Conservation (phyloP, 2,888 invertebrate species). For the Odontocolon sp. region DNA sequence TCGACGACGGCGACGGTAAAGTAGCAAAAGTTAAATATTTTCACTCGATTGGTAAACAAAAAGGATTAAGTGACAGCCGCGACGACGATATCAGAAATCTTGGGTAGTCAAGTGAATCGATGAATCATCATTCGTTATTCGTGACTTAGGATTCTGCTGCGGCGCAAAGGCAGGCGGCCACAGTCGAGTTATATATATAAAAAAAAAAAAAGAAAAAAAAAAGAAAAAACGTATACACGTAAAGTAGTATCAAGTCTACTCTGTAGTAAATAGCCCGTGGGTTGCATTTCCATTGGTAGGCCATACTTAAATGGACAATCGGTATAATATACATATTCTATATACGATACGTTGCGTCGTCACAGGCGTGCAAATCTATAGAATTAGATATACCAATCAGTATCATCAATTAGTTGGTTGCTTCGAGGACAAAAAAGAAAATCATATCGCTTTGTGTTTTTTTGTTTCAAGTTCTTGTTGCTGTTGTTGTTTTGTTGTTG, state of each 20-base stretch:
- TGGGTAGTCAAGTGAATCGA: no score
- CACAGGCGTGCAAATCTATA: constrained; percentile 72
- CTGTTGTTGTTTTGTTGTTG: constrained; percentile 61
- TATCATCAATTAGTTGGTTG: constrained; percentile 73
- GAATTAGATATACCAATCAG: constrained; percentile 75
- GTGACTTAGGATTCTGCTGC: neutral
- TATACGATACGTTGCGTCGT: constrained; percentile 72
- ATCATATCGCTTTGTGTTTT: constrained; percentile 61
- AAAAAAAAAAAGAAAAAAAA: neutral
- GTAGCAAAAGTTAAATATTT: constrained; percentile 15
- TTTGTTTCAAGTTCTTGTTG: neutral
- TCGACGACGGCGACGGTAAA: neutral
- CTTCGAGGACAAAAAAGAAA: constrained; percentile 80
- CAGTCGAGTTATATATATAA: neutral
- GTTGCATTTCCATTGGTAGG: constrained; percentile 80
- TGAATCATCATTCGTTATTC: neutral
- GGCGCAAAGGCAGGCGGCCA: neutral
- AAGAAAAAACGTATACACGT: constrained; percentile 12
- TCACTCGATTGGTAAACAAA: no score
- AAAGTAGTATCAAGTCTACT: constrained; percentile 22
- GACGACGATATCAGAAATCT: no score
- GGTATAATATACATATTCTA: constrained; percentile 46
- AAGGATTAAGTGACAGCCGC: no score
- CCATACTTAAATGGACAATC: constrained; percentile 61
- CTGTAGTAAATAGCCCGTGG: constrained; percentile 49